Conservation (phyloP, 2,888 invertebrate genomes). For the Thereva unica region DNA sequence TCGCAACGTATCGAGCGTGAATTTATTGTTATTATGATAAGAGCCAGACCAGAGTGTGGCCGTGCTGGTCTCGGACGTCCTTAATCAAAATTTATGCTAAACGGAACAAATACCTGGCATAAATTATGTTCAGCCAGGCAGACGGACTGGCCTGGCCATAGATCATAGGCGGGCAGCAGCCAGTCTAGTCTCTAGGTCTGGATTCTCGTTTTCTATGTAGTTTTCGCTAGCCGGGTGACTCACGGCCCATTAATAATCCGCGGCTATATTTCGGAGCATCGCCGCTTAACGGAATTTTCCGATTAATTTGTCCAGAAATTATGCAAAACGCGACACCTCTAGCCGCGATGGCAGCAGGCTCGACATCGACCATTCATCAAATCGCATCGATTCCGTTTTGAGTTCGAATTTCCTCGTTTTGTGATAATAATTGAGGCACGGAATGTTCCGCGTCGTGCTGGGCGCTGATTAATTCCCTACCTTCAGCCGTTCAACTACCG, state of each 20-base stretch:
- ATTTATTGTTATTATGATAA: constrained; percentile 43
- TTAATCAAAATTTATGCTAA: constrained; percentile 41
- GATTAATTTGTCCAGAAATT: too few species aligned
- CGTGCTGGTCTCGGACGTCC: constrained; percentile 17
- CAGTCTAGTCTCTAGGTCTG: not conserved
- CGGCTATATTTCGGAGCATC: too few species aligned
- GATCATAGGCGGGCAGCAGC: not conserved
- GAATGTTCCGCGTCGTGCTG: constrained; percentile 9
- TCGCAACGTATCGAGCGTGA: constrained; percentile 37
- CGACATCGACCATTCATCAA: constrained; percentile 16
- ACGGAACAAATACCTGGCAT: constrained; percentile 39
- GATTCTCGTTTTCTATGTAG: not conserved
- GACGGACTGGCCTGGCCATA: not conserved
- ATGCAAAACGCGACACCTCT: too few species aligned
- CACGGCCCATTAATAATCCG: too few species aligned
- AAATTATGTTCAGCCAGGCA: constrained; percentile 30
- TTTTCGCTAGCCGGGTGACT: too few species aligned
- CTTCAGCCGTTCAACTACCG: constrained; percentile 7
- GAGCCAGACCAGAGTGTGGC: constrained; percentile 21
- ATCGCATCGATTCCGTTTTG: constrained; percentile 5
- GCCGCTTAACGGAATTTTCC: too few species aligned
- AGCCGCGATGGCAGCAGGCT: too few species aligned
- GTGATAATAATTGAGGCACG: constrained; percentile 18
- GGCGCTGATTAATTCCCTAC: constrained; percentile 17
- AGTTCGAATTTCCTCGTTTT: constrained; percentile 9